Percentiles rank a stretch among this genome's conserved stretches.
Evolutionary conservation across 2,888 invertebrate species (phyloP).

Genomic region (Drosophila vallismaia): DNA sequence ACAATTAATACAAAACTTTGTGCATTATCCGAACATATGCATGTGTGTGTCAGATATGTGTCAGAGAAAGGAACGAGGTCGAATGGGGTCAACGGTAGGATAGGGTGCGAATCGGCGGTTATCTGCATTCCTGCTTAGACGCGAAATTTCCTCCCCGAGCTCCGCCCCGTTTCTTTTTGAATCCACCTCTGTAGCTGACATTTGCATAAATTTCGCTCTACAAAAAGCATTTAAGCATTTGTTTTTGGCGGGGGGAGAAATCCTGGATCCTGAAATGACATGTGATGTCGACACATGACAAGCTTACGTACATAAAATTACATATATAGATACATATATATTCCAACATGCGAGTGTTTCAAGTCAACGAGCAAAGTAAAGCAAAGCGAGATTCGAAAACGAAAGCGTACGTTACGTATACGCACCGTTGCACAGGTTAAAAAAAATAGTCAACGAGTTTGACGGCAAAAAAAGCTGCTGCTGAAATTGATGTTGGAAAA

Average conservation of each 20-base stretch:
- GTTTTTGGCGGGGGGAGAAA: conserved; percentile 14
- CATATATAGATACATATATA: conserved; percentile 9
- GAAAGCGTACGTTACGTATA: conserved; percentile 54
- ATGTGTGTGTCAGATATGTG: conserved; percentile 8
- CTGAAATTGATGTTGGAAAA: conserved; percentile 12
- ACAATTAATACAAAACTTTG: conserved; percentile 55
- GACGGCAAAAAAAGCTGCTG: conserved; percentile 34
- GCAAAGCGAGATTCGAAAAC: conserved; percentile 37
- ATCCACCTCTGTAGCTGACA: conserved; percentile 40
- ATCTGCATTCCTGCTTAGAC: conserved; percentile 29
- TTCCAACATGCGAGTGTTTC: conserved; percentile 39
- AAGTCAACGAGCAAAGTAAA: conserved; percentile 45
- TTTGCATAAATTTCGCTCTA: conserved; percentile 45
- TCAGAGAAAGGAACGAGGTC: conserved; percentile 18
- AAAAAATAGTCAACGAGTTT: conserved; percentile 21
- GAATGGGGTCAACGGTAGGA: conserved; percentile 33
- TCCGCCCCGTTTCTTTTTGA: neutral
- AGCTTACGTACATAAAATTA: conserved; percentile 8
- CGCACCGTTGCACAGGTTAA: conserved; percentile 65
- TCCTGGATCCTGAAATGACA: conserved; percentile 41
- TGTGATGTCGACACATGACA: conserved; percentile 44
- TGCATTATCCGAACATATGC: conserved; percentile 2
- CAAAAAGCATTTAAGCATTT: conserved; percentile 49
- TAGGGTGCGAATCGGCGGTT: conserved; percentile 11
- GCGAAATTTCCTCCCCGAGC: neutral